phyloP scores from a whole-genome alignment of 2,888 invertebrate genomes.

The Drosophila meridiana region DNA sequence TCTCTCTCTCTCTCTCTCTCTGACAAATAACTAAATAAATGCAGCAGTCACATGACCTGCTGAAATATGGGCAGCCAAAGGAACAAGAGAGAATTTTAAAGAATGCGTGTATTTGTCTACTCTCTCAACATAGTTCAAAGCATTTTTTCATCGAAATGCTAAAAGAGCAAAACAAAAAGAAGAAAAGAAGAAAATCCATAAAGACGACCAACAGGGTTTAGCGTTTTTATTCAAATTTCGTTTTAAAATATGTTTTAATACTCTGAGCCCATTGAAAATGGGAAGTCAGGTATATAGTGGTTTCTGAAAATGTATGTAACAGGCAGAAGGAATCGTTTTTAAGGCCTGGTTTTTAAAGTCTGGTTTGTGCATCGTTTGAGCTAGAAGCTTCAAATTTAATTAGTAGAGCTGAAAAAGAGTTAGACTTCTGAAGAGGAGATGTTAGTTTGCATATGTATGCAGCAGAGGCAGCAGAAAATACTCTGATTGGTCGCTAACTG shows the following conservation, averaged over 20 bases:
- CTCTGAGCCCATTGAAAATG: no score
- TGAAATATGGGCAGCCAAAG: background rate
- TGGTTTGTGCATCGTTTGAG: no score
- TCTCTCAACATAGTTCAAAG: background rate
- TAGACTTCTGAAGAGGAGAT: no score
- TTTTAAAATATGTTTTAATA: background rate
- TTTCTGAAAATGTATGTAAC: no score
- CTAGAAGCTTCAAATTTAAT: no score
- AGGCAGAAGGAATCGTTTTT: no score
- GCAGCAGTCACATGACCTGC: conserved; percentile 1
- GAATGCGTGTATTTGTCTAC: conserved; percentile 3
- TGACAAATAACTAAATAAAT: conserved; percentile 1
- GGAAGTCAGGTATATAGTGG: no score
- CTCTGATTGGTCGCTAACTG: no score
- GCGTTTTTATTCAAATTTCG: background rate
- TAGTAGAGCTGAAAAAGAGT: no score
- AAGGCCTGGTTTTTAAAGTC: no score
- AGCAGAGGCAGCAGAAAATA: no score
- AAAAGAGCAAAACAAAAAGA: background rate
- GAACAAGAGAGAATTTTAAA: background rate
- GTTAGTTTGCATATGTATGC: no score
- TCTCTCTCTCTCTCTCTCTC: background rate
- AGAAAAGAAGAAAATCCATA: background rate
- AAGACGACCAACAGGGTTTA: background rate
- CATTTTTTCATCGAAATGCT: conserved; percentile 1